Evolutionary conservation across 2,888 invertebrate genomes (phyloP).

Genomic region (Trachelus iudaicus): DNA sequence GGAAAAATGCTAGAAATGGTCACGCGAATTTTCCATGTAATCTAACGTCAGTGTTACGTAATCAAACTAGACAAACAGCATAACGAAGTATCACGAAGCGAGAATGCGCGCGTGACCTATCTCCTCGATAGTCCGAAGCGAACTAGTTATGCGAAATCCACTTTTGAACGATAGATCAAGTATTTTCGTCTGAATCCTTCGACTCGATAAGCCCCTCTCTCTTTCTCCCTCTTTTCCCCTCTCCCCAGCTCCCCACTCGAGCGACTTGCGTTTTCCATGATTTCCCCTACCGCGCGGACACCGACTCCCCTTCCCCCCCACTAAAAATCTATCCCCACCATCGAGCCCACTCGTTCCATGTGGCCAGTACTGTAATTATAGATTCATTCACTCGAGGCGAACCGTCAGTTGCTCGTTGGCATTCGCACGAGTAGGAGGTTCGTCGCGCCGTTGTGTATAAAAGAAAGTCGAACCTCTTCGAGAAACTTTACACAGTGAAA

Average conservation of each 20-base stretch:
- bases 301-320: conserved; percentile 5
- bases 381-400: conserved; percentile 48
- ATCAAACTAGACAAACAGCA: not conserved
- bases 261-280: conserved; percentile 31
- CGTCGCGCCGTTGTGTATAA: no score
- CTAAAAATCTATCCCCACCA: conserved; percentile 1
- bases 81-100: not conserved
- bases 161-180: conserved; percentile 17
- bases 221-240: not conserved
- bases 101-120: not conserved
- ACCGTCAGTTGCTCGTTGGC: conserved; percentile 37
- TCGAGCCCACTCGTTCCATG: conserved; percentile 14
- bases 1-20: no score
- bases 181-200: conserved; percentile 8
- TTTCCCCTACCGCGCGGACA: conserved; percentile 28
- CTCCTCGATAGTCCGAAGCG: conserved; percentile 7
- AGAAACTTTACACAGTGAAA: no score
- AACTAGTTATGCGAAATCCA: conserved; percentile 38
- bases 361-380: conserved; percentile 38
- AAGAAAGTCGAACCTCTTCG: no score
- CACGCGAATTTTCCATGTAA: not conserved
- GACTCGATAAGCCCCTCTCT: conserved; percentile 13
- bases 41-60: not conserved
- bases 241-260: not conserved
- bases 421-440: conserved; percentile 11